Evolutionary conservation across 2,113 vertebrate genomes (phyloP).

Genomic region (Trematomus loennbergii): DNA sequence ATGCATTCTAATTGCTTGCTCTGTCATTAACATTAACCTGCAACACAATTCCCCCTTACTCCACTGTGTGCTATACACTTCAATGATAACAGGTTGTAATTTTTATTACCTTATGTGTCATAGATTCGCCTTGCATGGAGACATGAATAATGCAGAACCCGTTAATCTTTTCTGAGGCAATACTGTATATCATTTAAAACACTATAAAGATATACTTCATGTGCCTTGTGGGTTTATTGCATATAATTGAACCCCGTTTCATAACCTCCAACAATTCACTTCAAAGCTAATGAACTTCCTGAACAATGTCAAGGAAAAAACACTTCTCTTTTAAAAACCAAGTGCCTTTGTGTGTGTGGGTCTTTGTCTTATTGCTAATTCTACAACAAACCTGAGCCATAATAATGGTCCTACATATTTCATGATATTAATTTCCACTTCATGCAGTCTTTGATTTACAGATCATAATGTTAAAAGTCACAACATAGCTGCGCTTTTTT

Average conservation of each 20-base stretch:
- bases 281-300: conserved; percentile 53
- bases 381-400: conserved; percentile 18
- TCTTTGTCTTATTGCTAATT: conserved; percentile 25
- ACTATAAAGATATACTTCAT: conserved; percentile 36
- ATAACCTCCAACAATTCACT: conserved; percentile 54
- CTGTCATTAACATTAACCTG: conserved; percentile 71
- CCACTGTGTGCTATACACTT: conserved; percentile 75
- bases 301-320: conserved; percentile 33
- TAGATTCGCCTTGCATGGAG: conserved; percentile 60
- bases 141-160: conserved; percentile 76
- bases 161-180: conserved; percentile 63
- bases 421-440: conserved; percentile 40
- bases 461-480: conserved; percentile 20
- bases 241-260: conserved; percentile 56
- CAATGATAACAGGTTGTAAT: conserved; percentile 75
- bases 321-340: neutral
- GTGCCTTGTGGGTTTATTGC: conserved; percentile 49
- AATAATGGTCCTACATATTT: conserved; percentile 34
- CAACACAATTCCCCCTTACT: conserved; percentile 62
- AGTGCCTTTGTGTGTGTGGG: conserved; percentile 27
- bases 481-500: neutral
- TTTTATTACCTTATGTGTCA: conserved; percentile 79
- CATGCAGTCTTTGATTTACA: conserved; percentile 32
- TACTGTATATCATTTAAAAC: conserved; percentile 62
- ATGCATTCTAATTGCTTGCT: conserved; percentile 70